Evolutionary conservation across 2,888 invertebrate species (phyloP).

Genomic region (Sarcophaga variegata): DNA sequence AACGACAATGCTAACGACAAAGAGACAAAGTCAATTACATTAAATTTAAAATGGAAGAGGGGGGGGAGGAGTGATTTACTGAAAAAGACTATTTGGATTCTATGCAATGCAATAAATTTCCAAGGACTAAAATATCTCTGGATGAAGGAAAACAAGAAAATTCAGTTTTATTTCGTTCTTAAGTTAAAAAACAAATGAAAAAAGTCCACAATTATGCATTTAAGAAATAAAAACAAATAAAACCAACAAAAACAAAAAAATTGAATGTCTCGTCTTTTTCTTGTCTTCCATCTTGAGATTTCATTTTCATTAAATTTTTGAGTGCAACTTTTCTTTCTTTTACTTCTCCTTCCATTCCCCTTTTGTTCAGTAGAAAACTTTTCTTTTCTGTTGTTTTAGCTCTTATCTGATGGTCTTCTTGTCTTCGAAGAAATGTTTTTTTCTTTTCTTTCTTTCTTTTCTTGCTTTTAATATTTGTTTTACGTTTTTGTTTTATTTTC

Average conservation of each 20-base stretch:
- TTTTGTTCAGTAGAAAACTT: slow-evolving; percentile 31
- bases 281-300: slow-evolving; percentile 13
- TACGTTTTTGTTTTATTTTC: too few species aligned
- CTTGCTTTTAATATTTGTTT: too few species aligned
- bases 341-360: slow-evolving; percentile 10
- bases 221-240: not conserved
- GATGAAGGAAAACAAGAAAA: not conserved
- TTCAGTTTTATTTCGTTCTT: slow-evolving; percentile 23
- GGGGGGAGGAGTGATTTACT: not conserved
- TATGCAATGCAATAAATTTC: not conserved
- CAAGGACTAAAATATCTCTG: not conserved
- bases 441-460: too few species aligned
- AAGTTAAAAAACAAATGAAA: not conserved
- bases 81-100: too few species aligned
- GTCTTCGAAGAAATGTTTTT: not conserved
- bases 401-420: slow-evolving; percentile 20
- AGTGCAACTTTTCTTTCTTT: not conserved
- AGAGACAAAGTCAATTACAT: slow-evolving; percentile 56
- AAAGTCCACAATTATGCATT: slow-evolving; percentile 38
- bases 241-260: not conserved
- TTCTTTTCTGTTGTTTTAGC: slow-evolving; percentile 34
- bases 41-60: not conserved
- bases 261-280: slow-evolving; percentile 37
- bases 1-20: not conserved
- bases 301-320: slow-evolving; percentile 50